A percentile compares a stretch with the other conserved stretches of the same genome.
These are phyloP conservation scores for Sapayoa aenigma DNA, from an alignment of 2,113 vertebrate genomes.

Conservation along the genomic window DNA sequence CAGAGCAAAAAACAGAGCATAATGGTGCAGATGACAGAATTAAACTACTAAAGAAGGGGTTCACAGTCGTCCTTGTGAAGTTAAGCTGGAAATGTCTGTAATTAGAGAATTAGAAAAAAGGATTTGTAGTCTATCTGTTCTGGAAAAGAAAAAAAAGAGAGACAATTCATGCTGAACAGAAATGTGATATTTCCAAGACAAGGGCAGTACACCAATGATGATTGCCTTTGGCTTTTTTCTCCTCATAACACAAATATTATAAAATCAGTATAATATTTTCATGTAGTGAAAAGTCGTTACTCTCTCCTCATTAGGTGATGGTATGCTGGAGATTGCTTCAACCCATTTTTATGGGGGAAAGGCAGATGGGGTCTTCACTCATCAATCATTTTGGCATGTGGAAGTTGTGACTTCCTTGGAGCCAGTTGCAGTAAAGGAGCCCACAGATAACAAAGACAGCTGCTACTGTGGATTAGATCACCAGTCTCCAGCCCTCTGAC, in stretches of 20 bases:
- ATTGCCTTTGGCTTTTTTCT: neutral
- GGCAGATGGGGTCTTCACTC: neutral
- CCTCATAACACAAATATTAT: neutral
- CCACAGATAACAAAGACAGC: neutral
- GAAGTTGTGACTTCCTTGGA: neutral
- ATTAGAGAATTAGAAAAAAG: neutral
- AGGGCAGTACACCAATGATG: neutral
- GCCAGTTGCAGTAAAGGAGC: neutral
- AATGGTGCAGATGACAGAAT: neutral
- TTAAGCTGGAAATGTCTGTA: neutral
- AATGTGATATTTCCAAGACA: neutral
- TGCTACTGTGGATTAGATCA: neutral
- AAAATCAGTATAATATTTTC: neutral
- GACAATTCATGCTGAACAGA: neutral
- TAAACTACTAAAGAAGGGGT: neutral
- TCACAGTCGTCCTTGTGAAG: neutral
- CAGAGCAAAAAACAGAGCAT: neutral
- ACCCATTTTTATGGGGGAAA: neutral
- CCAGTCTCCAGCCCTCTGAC: neutral
- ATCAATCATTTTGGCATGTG: neutral
- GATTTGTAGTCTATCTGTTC: neutral
- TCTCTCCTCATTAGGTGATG: slow-evolving; percentile 5
- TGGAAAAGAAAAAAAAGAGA: neutral
- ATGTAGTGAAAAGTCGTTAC: neutral
- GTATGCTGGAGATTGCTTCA: neutral